These are phyloP conservation scores for Tipula helvola DNA, from an alignment of 2,888 invertebrate species.

Conservation along the genomic window DNA sequence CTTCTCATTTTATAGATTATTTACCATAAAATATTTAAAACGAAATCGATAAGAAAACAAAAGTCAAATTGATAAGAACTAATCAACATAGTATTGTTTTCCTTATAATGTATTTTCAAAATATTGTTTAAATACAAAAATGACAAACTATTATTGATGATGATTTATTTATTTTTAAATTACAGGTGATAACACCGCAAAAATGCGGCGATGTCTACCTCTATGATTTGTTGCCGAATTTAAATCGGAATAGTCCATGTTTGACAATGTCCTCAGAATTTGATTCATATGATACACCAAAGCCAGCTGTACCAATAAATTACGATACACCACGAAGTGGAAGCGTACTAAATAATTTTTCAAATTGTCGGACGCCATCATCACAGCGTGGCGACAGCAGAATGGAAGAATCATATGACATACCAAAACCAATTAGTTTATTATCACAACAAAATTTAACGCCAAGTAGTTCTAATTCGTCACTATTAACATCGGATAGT, in stretches of 20 bases:
- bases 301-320: conserved; percentile 44
- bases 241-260: conserved; percentile 21
- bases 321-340: conserved; percentile 43
- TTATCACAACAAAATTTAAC: conserved; percentile 43
- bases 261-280: conserved; percentile 31
- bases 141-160: neutral
- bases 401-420: conserved; percentile 47
- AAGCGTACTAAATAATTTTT: conserved; percentile 25
- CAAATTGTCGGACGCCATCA: conserved; percentile 19
- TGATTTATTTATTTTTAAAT: conserved; percentile 15
- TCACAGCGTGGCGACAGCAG: neutral
- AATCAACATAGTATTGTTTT: neutral
- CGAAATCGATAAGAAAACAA: neutral
- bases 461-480: conserved; percentile 54
- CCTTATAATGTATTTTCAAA: conserved; percentile 13
- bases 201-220: conserved; percentile 60
- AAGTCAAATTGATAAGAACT: neutral
- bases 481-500: conserved; percentile 49
- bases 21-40: neutral
- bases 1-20: neutral
- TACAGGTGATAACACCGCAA: conserved; percentile 56
- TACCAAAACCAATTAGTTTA: conserved; percentile 42
- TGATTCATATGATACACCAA: conserved; percentile 45
- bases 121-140: neutral
- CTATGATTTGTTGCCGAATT: conserved; percentile 46